These are phyloP conservation scores for Chauna torquata DNA, from an alignment of 2,113 vertebrate genomes.

Conservation along the genomic window DNA sequence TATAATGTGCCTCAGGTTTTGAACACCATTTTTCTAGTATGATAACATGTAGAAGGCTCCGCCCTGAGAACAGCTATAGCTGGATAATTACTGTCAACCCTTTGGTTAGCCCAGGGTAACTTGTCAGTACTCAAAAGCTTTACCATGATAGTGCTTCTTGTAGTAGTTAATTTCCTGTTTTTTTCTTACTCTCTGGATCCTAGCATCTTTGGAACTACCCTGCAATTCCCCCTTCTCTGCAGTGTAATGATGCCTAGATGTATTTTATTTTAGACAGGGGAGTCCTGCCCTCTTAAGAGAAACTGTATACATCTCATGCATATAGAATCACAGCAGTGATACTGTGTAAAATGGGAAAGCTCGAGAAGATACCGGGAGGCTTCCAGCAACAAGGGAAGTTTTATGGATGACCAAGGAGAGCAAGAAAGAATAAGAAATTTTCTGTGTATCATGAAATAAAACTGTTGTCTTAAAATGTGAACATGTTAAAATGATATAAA, in stretches of 20 bases:
- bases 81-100: not conserved
- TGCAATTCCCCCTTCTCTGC: not conserved
- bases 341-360: not conserved
- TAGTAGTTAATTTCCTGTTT: not conserved
- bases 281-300: not conserved
- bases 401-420: not conserved
- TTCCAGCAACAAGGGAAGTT: not conserved
- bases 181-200: not conserved
- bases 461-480: not conserved
- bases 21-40: not conserved
- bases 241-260: not conserved
- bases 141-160: not conserved
- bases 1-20: not conserved
- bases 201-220: not conserved
- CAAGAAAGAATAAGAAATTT: not conserved
- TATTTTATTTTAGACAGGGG: not conserved
- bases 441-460: not conserved
- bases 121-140: not conserved
- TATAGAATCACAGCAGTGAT: not conserved
- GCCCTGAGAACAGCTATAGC: not conserved
- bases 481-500: not conserved
- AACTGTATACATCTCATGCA: not conserved
- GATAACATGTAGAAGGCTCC: not conserved
- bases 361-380: not conserved
- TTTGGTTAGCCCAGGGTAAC: not conserved